Evolutionary conservation across 1,140 invertebrate species (phyloP).

Genomic region (Trichonephila clavata): DNA sequence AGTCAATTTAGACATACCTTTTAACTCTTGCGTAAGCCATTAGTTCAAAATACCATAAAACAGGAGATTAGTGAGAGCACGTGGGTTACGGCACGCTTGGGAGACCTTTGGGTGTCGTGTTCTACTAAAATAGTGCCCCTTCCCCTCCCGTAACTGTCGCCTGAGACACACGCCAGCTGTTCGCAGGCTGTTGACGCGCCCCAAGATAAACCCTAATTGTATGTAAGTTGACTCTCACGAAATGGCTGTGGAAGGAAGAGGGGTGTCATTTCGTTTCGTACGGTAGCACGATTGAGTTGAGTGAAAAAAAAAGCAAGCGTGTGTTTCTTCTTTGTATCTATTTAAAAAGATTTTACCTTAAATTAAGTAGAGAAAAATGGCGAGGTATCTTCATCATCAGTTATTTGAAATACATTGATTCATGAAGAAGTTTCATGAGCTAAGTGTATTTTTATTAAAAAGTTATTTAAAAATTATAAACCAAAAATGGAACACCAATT

Average conservation of each 20-base stretch:
- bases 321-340: neutral
- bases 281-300: constrained; percentile 44
- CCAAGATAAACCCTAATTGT: constrained; percentile 73
- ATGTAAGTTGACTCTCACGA: constrained; percentile 59
- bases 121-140: constrained; percentile 54
- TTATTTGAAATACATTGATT: too few species aligned
- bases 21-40: neutral
- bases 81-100: constrained; percentile 40
- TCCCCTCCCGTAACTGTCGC: neutral
- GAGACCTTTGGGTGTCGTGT: constrained; percentile 61
- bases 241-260: neutral
- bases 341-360: neutral
- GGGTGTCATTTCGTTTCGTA: constrained; percentile 27
- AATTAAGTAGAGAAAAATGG: too few species aligned
- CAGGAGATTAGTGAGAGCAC: neutral
- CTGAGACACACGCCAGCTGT: constrained; percentile 58
- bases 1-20: neutral
- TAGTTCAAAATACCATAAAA: constrained; percentile 47
- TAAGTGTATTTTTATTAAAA: too few species aligned
- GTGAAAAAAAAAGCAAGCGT: neutral
- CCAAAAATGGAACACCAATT: too few species aligned
- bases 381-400: too few species aligned
- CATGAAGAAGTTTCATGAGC: too few species aligned
- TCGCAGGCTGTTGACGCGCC: constrained; percentile 60
- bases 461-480: too few species aligned